Percentiles rank a stretch among this genome's conserved stretches.
phyloP scores from a whole-genome alignment of 2,888 invertebrate species.

The Troides aeacus region DNA sequence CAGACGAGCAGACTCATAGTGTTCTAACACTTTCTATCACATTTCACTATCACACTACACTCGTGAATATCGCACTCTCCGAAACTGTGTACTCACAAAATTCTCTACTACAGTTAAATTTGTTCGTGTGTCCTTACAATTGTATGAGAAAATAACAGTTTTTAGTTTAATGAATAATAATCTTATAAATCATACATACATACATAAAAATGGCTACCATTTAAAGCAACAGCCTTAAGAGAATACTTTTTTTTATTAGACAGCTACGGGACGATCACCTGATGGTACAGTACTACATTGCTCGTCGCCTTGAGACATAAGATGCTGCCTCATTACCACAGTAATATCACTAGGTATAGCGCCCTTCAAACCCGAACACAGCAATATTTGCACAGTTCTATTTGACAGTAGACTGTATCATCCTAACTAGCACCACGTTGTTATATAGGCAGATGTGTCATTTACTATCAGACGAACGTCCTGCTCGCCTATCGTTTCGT shows the following conservation, averaged over 20 bases:
- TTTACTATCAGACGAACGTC: no score
- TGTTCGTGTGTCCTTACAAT: background rate
- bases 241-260: background rate
- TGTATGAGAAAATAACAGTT: background rate
- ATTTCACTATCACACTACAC: conserved; percentile 54
- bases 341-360: no score
- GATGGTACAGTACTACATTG: no score
- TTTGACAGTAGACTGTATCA: no score
- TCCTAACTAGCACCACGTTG: no score
- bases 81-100: conserved; percentile 1
- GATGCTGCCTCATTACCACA: no score
- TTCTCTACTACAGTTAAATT: conserved; percentile 19
- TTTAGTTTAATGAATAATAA: background rate
- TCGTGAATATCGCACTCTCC: conserved; percentile 28
- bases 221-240: background rate
- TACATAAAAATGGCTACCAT: background rate
- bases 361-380: no score
- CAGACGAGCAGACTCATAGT: conserved; percentile 43
- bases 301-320: no score
- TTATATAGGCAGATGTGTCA: no score
- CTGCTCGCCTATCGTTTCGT: no score
- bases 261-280: no score
- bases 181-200: background rate
- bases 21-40: conserved; percentile 46
- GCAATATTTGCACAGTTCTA: no score